A percentile compares a stretch with the other conserved stretches of the same genome.
Conservation (phyloP, 37 sponge, comb jelly and placozoan genomes). For the Halichondria panicea region DNA sequence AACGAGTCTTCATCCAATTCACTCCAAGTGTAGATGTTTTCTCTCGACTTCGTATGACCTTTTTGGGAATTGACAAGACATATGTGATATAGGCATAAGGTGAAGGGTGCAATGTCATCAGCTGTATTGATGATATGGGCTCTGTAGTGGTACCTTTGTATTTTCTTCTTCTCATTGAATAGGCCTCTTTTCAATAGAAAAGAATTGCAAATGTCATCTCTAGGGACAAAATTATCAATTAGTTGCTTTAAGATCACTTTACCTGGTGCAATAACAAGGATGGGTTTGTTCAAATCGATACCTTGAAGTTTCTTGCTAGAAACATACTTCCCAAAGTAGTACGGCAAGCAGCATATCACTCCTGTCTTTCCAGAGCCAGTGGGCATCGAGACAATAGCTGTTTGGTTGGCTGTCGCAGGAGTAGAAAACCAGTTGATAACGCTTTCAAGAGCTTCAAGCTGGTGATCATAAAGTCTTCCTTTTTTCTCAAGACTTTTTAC, state of each 20-base stretch:
- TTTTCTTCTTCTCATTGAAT: neutral
- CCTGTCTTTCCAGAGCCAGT: constrained; percentile 15
- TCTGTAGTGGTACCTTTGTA: neutral
- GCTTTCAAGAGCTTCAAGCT: neutral
- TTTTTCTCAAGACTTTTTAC: no score
- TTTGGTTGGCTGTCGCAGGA: neutral
- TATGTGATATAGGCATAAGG: neutral
- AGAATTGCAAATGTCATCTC: neutral
- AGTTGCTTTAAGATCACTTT: neutral
- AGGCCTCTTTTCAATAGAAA: neutral
- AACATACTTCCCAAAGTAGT: neutral
- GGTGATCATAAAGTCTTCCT: neutral
- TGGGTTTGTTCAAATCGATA: neutral
- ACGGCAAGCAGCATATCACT: neutral
- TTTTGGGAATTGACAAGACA: neutral
- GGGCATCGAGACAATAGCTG: neutral
- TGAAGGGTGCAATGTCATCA: neutral
- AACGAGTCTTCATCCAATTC: neutral
- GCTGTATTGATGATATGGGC: neutral
- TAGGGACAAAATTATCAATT: neutral
- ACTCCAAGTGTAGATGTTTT: neutral
- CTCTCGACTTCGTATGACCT: neutral
- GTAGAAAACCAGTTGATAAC: neutral
- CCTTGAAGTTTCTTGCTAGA: neutral
- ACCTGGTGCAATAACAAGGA: neutral